Evolutionary conservation across 2,888 invertebrate species (phyloP).

Genomic region (Dinocampus coccinellae): DNA sequence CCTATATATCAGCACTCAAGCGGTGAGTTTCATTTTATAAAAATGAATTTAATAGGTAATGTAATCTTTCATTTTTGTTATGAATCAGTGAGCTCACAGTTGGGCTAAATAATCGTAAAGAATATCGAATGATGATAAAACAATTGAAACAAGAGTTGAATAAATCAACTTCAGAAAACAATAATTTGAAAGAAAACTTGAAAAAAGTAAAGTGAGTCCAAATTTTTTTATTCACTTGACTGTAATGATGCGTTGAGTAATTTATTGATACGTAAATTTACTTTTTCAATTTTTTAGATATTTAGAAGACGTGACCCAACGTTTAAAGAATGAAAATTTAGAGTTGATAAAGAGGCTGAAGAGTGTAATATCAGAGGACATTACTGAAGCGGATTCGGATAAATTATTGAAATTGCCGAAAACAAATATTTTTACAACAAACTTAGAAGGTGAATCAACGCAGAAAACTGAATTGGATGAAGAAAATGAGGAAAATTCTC

Average conservation of each 20-base stretch:
- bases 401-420: no score
- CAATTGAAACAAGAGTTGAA: no score
- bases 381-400: no score
- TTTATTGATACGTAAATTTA: no score
- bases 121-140: no score
- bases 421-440: no score
- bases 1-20: slow-evolving; percentile 36
- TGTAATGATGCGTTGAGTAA: neutral
- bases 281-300: neutral
- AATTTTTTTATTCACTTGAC: no score
- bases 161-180: neutral
- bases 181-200: neutral
- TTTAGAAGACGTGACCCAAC: neutral
- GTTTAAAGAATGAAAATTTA: neutral
- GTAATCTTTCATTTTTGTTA: no score
- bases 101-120: neutral
- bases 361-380: no score
- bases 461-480: neutral
- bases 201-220: neutral
- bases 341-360: neutral
- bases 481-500: slow-evolving; percentile 1
- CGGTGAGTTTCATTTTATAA: slow-evolving; percentile 13
- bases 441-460: no score
- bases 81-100: neutral
- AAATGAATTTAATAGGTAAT: neutral